These are phyloP conservation scores for Nyctereutes procyonoides DNA, from an alignment of 2,113 vertebrate genomes.

Conservation along the genomic window DNA sequence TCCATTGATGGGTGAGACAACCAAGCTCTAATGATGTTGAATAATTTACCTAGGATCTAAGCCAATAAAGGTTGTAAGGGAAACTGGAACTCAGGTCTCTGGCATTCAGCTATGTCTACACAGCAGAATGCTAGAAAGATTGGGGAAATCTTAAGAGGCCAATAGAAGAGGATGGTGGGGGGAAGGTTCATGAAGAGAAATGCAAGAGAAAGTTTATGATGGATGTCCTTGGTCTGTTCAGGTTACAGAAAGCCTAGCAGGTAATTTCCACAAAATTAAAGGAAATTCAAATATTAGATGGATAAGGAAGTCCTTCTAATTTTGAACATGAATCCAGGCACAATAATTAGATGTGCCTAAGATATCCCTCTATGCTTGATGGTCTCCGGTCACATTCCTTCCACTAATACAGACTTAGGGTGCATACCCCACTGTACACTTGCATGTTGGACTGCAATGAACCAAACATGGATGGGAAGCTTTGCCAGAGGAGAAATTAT, in stretches of 20 bases:
- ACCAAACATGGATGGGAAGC: neutral
- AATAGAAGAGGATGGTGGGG: neutral
- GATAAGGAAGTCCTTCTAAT: neutral
- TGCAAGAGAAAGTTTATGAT: neutral
- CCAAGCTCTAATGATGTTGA: neutral
- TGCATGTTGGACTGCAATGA: neutral
- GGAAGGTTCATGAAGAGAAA: neutral
- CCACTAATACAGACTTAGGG: neutral
- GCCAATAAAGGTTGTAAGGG: neutral
- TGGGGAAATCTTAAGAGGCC: neutral
- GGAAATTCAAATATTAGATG: neutral
- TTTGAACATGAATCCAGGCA: neutral
- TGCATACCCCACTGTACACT: neutral
- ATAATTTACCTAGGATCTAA: neutral
- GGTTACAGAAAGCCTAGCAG: neutral
- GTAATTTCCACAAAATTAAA: conserved; percentile 21
- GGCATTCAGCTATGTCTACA: neutral
- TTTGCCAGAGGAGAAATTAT: neutral
- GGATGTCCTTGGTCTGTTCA: neutral
- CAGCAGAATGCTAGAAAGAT: neutral
- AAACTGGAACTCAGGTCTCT: neutral
- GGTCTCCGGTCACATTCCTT: neutral
- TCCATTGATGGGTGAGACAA: neutral
- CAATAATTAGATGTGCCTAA: neutral
- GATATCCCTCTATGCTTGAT: neutral